Conservation (phyloP, 2,113 vertebrate species). For the Nothobranchius furzeri region DNA sequence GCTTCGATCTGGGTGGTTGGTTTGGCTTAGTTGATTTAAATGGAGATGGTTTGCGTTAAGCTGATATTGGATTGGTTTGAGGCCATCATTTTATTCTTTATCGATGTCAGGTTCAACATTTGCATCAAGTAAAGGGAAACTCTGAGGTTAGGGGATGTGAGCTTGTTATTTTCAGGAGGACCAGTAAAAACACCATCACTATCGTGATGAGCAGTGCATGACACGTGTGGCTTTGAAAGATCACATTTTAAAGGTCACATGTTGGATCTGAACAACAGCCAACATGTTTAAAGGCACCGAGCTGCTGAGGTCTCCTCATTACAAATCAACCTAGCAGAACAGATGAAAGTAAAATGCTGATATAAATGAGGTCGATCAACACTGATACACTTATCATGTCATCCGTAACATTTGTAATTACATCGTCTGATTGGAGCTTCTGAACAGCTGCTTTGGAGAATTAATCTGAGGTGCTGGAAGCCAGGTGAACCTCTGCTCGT, state of each 20-base stretch:
- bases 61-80: not conserved
- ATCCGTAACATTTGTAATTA: slow-evolving; percentile 49
- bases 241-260: no score
- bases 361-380: slow-evolving; percentile 52
- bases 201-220: not conserved
- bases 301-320: slow-evolving; percentile 33
- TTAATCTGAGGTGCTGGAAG: slow-evolving; percentile 35
- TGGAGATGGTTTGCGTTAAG: not conserved
- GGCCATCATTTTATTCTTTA: not conserved
- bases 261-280: no score
- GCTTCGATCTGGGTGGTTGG: not conserved
- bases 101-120: no score
- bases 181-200: not conserved
- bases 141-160: not conserved
- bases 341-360: slow-evolving; percentile 32
- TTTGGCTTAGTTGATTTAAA: not conserved
- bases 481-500: slow-evolving; percentile 56
- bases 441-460: slow-evolving; percentile 53
- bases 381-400: slow-evolving; percentile 16
- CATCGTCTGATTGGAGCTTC: slow-evolving; percentile 30
- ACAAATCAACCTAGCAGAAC: slow-evolving; percentile 28
- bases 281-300: not conserved
- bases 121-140: not conserved
- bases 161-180: not conserved
- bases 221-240: no score